Conservation (phyloP, 1,140 invertebrate genomes). For the Radopholus similis region DNA sequence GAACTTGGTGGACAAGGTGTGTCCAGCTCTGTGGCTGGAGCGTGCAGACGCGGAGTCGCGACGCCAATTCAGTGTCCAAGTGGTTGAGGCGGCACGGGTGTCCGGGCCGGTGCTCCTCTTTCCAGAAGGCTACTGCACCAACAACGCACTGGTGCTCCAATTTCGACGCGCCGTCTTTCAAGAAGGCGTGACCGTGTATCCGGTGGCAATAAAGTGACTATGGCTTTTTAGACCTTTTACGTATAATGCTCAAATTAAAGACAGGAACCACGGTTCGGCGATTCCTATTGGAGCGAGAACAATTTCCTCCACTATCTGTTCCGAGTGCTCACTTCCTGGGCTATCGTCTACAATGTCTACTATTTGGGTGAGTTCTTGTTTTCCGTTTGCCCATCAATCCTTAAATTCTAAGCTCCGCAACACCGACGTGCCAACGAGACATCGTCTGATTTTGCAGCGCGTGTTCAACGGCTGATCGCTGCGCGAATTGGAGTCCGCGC, state of each 20-base stretch:
- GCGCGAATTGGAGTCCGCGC: slow-evolving; percentile 2
- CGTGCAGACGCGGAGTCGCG: slow-evolving; percentile 35
- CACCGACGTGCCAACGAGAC: slow-evolving; percentile 17
- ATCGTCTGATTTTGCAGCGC: slow-evolving; percentile 36
- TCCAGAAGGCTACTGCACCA: slow-evolving; percentile 49
- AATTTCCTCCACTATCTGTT: slow-evolving; percentile 35
- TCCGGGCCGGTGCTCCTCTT: slow-evolving; percentile 41
- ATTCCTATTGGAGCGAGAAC: slow-evolving; percentile 40
- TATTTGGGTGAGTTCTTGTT: slow-evolving; percentile 27
- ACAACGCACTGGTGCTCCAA: slow-evolving; percentile 41
- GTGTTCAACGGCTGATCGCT: slow-evolving; percentile 30
- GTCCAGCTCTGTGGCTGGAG: slow-evolving; percentile 41
- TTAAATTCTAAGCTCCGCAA: slow-evolving; percentile 22
- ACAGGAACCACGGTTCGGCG: slow-evolving; percentile 43
- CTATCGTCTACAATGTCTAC: slow-evolving; percentile 42
- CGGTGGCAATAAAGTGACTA: slow-evolving; percentile 41
- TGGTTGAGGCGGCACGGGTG: slow-evolving; percentile 34
- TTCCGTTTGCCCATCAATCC: neutral
- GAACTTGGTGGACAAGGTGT: slow-evolving; percentile 28
- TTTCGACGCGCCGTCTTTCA: slow-evolving; percentile 41
- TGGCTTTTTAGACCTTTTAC: neutral
- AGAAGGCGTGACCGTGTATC: slow-evolving; percentile 37
- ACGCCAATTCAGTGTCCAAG: slow-evolving; percentile 24
- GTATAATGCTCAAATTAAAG: slow-evolving; percentile 33
- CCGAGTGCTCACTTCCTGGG: slow-evolving; percentile 45